These are phyloP conservation scores for Plectrocnemia conspersa DNA, from an alignment of 1,140 invertebrate genomes.

Conservation along the genomic window DNA sequence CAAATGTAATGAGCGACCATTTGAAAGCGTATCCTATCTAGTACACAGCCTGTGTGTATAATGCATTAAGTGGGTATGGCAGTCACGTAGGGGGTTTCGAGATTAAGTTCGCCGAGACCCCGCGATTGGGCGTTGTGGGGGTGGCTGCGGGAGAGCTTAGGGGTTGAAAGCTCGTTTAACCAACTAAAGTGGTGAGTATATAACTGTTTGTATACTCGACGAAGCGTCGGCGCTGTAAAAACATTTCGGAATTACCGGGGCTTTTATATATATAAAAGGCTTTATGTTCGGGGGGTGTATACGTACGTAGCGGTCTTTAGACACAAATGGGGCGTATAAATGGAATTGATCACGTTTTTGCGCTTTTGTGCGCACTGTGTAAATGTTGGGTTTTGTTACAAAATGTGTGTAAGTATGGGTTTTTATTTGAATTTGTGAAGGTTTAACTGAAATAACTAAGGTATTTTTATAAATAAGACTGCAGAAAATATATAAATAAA, in stretches of 20 bases:
- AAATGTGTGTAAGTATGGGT: too few species aligned
- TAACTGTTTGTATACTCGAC: constrained; percentile 23
- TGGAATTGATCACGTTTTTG: too few species aligned
- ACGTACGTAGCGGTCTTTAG: constrained; percentile 7
- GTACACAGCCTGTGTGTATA: background rate
- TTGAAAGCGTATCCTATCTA: background rate
- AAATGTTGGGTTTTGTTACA: too few species aligned
- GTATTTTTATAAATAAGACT: too few species aligned
- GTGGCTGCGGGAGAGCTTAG: constrained; percentile 14
- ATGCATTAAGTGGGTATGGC: constrained; percentile 6
- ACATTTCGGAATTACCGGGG: constrained; percentile 33
- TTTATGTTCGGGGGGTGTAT: constrained; percentile 22
- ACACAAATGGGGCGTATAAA: constrained; percentile 7
- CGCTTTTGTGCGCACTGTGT: too few species aligned
- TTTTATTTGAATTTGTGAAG: too few species aligned
- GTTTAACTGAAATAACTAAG: too few species aligned
- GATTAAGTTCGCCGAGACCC: constrained; percentile 15
- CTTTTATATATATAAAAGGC: constrained; percentile 35
- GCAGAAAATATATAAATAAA: too few species aligned
- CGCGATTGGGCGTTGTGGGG: background rate
- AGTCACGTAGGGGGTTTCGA: constrained; percentile 9
- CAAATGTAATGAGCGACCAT: background rate
- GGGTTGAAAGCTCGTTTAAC: constrained; percentile 30
- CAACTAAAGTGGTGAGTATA: constrained; percentile 31
- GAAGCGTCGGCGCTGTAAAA: constrained; percentile 32